Evolutionary conservation across 2,113 vertebrate species (phyloP).

Genomic region (Takifugu flavidus): DNA sequence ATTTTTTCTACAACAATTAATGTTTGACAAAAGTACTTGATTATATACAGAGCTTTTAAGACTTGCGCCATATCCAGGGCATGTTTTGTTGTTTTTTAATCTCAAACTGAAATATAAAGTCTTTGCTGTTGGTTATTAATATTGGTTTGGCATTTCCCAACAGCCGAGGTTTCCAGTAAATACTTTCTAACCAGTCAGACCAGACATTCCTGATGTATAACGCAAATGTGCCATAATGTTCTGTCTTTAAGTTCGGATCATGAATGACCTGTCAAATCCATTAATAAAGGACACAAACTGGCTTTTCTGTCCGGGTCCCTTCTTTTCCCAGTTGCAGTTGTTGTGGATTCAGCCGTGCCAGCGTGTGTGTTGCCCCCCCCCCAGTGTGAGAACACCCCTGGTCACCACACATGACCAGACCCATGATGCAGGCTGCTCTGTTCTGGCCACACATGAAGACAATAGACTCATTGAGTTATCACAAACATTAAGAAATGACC

Average conservation of each 20-base stretch:
- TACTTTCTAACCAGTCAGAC: background rate
- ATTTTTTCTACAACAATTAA: constrained; percentile 61
- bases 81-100: constrained; percentile 11
- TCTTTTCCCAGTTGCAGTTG: constrained; percentile 38
- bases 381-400: constrained; percentile 17
- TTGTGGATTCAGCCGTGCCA: background rate
- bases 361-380: constrained; percentile 13
- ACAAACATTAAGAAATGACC: background rate
- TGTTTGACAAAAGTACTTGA: constrained; percentile 26
- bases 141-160: background rate
- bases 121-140: background rate
- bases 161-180: background rate
- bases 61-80: constrained; percentile 11
- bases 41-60: constrained; percentile 9
- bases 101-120: background rate
- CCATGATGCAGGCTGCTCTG: constrained; percentile 17
- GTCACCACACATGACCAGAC: constrained; percentile 46
- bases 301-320: constrained; percentile 42
- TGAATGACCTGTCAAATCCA: constrained; percentile 67
- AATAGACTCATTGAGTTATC: background rate
- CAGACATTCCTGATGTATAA: constrained; percentile 29
- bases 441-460: background rate
- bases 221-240: constrained; percentile 39
- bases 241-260: constrained; percentile 15
- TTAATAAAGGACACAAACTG: constrained; percentile 70